Conservation (phyloP, 2,797 vertebrate species). For the Artibeus lituratus region DNA sequence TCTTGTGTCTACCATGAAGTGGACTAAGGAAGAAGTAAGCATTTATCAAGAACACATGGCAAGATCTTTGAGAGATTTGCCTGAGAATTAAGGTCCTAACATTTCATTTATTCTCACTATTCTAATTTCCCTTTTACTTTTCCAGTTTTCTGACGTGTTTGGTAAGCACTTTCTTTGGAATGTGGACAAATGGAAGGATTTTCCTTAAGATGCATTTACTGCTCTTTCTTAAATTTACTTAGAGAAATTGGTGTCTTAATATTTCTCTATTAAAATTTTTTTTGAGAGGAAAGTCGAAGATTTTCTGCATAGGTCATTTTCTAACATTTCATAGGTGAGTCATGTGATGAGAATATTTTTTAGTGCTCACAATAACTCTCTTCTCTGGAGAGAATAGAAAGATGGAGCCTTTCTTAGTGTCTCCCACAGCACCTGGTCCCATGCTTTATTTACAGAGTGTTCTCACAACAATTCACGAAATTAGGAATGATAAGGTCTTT, state of each 20-base stretch:
- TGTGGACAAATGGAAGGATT: neutral
- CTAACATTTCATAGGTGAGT: slow-evolving; percentile 9
- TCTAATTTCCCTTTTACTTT: neutral
- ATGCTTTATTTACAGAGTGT: neutral
- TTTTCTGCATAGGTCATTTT: slow-evolving; percentile 13
- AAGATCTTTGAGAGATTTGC: neutral
- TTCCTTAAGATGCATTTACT: slow-evolving; percentile 23
- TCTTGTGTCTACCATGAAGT: neutral
- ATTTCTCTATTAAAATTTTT: neutral
- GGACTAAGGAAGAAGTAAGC: neutral
- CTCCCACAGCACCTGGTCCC: neutral
- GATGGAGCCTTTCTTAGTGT: neutral
- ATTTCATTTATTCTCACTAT: neutral
- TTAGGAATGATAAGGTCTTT: slow-evolving; percentile 17
- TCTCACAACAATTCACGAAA: slow-evolving; percentile 14
- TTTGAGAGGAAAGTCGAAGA: neutral
- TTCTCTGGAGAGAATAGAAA: slow-evolving; percentile 17
- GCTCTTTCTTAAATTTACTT: neutral
- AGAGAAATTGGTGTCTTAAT: neutral
- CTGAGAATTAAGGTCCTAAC: neutral
- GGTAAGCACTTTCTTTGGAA: neutral
- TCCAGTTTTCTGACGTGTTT: neutral
- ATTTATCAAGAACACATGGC: neutral
- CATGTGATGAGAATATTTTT: neutral
- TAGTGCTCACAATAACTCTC: slow-evolving; percentile 1